Percentiles rank a stretch among this genome's conserved stretches.
phyloP scores from a whole-genome alignment of 2,888 invertebrate genomes.

The Drosophila vallismaia region DNA sequence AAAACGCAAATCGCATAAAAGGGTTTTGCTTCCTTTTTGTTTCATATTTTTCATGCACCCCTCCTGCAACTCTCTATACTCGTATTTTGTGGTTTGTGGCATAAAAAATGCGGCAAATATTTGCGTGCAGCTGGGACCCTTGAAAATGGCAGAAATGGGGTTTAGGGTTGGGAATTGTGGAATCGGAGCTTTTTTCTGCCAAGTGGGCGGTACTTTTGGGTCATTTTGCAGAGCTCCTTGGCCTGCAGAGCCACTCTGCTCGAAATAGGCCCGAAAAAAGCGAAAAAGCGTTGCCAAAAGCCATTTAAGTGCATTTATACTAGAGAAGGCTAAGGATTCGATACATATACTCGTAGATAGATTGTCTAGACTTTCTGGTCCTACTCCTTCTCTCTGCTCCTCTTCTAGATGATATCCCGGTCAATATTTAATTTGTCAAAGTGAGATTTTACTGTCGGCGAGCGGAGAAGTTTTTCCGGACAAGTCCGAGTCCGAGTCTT shows the following conservation, averaged over 20 bases:
- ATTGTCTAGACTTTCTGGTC: conserved; percentile 13
- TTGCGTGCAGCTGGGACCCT: conserved; percentile 65
- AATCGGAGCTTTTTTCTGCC: not conserved
- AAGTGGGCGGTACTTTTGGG: conserved; percentile 23
- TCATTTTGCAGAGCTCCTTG: conserved; percentile 33
- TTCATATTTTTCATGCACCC: conserved; percentile 2
- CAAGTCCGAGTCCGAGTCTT: too few relatives aligned
- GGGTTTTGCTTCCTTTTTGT: conserved; percentile 21
- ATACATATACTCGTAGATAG: conserved; percentile 34
- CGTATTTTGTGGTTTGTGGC: conserved; percentile 44
- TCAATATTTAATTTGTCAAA: conserved; percentile 65
- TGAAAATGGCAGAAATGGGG: conserved; percentile 7
- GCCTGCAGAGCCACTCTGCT: not conserved
- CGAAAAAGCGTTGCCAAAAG: conserved; percentile 38
- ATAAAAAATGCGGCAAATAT: conserved; percentile 69
- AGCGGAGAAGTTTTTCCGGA: conserved; percentile 7
- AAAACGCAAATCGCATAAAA: conserved; percentile 62
- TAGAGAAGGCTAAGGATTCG: conserved; percentile 33
- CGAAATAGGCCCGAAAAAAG: conserved; percentile 15
- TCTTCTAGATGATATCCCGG: conserved; percentile 7
- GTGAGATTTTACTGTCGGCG: conserved; percentile 46
- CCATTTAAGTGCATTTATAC: conserved; percentile 66
- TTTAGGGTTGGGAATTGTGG: too few relatives aligned
- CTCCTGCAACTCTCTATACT: not conserved
- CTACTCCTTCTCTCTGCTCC: conserved; percentile 1